phyloP scores from a whole-genome alignment of 2,113 vertebrate species.

The Pagrus major region DNA sequence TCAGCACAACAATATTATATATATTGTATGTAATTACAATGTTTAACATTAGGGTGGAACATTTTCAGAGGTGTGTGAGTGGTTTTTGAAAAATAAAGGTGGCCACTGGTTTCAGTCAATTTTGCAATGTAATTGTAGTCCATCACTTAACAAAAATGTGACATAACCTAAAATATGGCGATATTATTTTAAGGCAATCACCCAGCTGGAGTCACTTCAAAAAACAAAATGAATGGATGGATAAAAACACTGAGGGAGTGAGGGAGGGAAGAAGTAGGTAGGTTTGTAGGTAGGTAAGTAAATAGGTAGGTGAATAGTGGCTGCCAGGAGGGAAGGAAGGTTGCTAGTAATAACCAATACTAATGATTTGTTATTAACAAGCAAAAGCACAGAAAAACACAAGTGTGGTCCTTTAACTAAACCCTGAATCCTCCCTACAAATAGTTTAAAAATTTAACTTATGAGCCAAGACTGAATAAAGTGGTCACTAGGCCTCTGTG shows the following conservation, averaged over 20 bases:
- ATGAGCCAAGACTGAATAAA: neutral
- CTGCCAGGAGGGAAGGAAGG: neutral
- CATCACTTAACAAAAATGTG: neutral
- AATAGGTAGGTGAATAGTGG: neutral
- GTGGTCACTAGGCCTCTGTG: neutral
- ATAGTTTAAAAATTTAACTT: neutral
- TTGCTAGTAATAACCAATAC: neutral
- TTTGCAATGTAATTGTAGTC: neutral
- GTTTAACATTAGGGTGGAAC: neutral
- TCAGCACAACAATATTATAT: neutral
- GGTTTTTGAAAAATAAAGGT: neutral
- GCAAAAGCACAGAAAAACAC: neutral
- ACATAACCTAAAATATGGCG: too few relatives aligned
- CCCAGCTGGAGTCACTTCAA: neutral
- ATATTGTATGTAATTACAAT: neutral
- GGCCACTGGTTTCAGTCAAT: neutral
- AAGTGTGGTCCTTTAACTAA: neutral
- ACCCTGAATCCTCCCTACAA: neutral
- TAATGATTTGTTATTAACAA: neutral
- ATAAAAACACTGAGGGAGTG: neutral
- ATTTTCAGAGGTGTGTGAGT: neutral
- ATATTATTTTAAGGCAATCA: too few relatives aligned
- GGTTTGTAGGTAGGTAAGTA: neutral
- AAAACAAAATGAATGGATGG: neutral
- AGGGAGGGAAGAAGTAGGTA: too few relatives aligned